Base-by-base conservation (phyloP, 2,888 invertebrate genomes). In the Philonicus albiceps region DNA sequence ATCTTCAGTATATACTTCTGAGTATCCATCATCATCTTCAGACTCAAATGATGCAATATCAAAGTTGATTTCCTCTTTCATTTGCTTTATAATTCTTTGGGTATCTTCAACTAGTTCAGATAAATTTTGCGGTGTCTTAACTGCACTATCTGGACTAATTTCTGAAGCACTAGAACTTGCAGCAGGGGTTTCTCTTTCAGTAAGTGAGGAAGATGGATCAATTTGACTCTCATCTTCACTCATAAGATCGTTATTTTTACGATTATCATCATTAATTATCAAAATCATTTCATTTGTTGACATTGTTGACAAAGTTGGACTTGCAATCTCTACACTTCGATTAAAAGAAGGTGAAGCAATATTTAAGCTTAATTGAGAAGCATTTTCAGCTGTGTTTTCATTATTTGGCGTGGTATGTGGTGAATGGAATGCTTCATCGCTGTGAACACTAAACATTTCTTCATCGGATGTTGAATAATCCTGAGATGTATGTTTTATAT, bases 51-150 rank as follows among this genome's bases (percentile, higher is more conserved):
- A 91, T 74, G 93, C 94, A 89, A 95, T 94, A 89, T 94, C 94
- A 34, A 93, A 93, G 90, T 94, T 94, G 53, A 95, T 94, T 93
- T 95, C 95, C 89, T 94, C 94, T 90, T 94, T 94, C 95, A 95
- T 95, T 91, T 94, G 94, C 88, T 95, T 94, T 87, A 95, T 95
- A 72, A 95, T 90, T 86, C 93, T 93, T 90, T 95, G 94, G 0
- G 95, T 95, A 87, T 94, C 93, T 89, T 93, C 94, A 8, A 95
- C 94, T 81, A 95, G 93, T 88, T 94, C 94, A 2, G 91, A 91
- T 6, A 93, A 89, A 89, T 93, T 93, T 86, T 92, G 93, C 78
- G 91, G 91, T 31, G 55, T 49, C 31, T 81, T 81, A 8, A 7
- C 64, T 34, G 81, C 3, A 81, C 22, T 81, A n/a, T 64, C 64